Evolutionary conservation across 2,797 vertebrate species (phyloP), one percentile per base, ranked within the genome.

Genomic region (Bradypus variegatus): DNA sequence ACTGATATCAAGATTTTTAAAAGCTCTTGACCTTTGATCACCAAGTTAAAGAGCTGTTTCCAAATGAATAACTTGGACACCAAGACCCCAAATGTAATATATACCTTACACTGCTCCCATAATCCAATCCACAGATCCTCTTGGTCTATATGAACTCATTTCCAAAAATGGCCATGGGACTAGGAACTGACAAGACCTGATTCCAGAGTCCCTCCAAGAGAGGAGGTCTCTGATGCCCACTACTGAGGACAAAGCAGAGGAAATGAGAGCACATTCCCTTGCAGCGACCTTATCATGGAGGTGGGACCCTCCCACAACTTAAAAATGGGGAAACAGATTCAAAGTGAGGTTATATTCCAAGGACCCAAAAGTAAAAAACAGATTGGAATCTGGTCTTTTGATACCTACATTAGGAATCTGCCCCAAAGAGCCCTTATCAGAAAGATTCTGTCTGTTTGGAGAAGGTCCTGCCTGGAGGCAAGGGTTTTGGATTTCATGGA

Each of bases 381-480:
- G 88, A 33, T 75, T 91, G 88, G 75, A 83, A 86, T 16, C 16
- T 16, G 25, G 67, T 75, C 84, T 93, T 88, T 31, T 53, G 75
- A 53, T 53, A 53, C 48, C 48, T 53, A 53, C 31, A 3, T 31
- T 50, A 84, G 73, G 53, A 83, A 53, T 69, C 86, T 70, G 33
- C 36, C 90, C 62, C 1, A 72, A 73, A 75, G 62, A 83, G 48
- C 29, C 36, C 80, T 92, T 83, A 90, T 75, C 73, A 84, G 89
- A 53, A n/a, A 90, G 33, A 41, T 19, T 77, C 80, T 89, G 31
- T 81, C 78, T 48, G 55, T 85, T 87, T 78, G 69, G 64, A 94
- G 90, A 91, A 91, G 89, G 84, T 78, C 13, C 55, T 77, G 79
- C 87, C 96, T 86, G 33, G 25, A 93, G 62, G 94, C 88, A 91